A percentile compares a stretch with the other conserved stretches of the same genome.
Conservation (phyloP, 2,797 vertebrate genomes). For the Rhabdophis nuchalis region DNA sequence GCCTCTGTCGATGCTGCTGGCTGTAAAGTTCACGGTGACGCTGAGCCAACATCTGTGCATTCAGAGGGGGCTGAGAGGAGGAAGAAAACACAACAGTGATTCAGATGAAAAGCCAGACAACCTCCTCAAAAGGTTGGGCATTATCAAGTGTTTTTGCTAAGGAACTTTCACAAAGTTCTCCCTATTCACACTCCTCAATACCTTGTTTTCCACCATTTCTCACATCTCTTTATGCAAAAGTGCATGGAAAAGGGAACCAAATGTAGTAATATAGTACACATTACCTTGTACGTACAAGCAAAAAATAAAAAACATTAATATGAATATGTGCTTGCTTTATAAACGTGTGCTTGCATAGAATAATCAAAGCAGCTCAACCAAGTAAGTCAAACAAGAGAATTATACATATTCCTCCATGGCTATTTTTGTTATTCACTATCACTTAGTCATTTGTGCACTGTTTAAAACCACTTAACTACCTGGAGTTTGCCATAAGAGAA, state of each 20-base stretch:
- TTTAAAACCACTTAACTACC: not conserved
- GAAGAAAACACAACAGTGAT: not conserved
- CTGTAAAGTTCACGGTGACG: constrained; percentile 91
- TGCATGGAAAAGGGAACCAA: not conserved
- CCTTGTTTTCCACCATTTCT: not conserved
- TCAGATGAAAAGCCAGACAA: not conserved
- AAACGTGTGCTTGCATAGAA: not conserved
- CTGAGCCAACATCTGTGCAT: constrained; percentile 94
- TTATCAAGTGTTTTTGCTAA: not conserved
- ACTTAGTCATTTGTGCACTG: not conserved
- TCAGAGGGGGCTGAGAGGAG: constrained; percentile 82
- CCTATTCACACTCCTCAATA: not conserved
- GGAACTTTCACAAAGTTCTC: not conserved
- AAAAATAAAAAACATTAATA: not conserved
- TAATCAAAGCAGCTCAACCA: not conserved
- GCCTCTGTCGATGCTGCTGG: constrained; percentile 90
- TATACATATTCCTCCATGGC: not conserved
- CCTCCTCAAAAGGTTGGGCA: not conserved
- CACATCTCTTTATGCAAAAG: not conserved
- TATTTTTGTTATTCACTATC: not conserved
- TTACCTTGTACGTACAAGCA: not conserved
- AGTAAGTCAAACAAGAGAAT: not conserved
- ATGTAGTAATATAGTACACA: not conserved
- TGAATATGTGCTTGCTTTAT: not conserved
- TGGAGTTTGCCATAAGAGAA: not conserved